Base-by-base conservation (phyloP, 2,888 invertebrate species). In the Melieria picta region DNA sequence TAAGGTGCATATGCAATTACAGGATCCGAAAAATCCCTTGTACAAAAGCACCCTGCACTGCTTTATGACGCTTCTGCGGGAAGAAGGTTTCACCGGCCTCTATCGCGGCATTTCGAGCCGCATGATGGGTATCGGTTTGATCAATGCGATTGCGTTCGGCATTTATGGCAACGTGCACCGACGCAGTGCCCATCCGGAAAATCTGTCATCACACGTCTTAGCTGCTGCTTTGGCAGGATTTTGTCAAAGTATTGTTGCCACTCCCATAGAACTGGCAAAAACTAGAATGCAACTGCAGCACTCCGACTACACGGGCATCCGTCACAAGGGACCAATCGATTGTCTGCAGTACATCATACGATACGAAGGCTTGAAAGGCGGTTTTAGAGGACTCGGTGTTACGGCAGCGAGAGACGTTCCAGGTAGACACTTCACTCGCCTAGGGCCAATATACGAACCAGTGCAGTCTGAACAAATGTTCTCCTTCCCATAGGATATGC, bases 131-230 rank as follows among this genome's bases (percentile, higher is more conserved):
- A 92, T 98, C 70, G 94, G 96, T 4, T 90, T 92, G 52, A 93
- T 98, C 43, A 99, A 98, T 86, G 97, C 98, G 4, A 91, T 98
- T 69, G 93, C 96, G 9, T 99, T 99, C 84, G 98, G 98, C 7
- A 93, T 95, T 0, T 97, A 98, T 83, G 97, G 96, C n/a, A 93
- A 94, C 81, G 90, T 93, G 0, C 92, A 93, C 78, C 89, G 93
- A 67, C 87, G 89, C 4, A 84, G 93, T 64, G 86, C 89, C 0
- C 89, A 94, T 76, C 90, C 93, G 0, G 90, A 93, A 77, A 89
- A 91, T 0, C 80, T 95, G 52, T 79, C 81, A 48, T 89, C 92
- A 0, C 93, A 93, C 79, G 92, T 92, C 58, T 74, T 91, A 1
- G 95, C 97, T 0, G 97, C 97, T 0, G 90, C 91, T 3, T 85